Evolutionary conservation across 1,140 invertebrate genomes (phyloP), one percentile per base, ranked within the genome.

Genomic region (Drosophila kanapiae): DNA sequence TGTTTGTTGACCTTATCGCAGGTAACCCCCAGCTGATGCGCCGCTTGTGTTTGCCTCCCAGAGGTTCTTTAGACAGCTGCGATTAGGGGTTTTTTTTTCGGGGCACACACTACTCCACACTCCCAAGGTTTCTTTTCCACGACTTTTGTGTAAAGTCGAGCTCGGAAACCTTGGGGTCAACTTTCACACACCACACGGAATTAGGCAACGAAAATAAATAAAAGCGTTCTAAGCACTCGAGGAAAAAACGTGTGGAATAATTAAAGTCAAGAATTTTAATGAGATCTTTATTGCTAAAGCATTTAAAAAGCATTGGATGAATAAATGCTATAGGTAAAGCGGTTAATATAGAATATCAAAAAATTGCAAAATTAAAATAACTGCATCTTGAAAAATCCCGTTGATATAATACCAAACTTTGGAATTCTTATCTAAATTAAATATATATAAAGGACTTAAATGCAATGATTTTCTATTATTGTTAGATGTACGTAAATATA

Each of bases 61-160:
- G 1, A 63, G 58, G 35, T 82, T 79, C 67, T 83, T 80, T 83
- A 53, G 70, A 85, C 82, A 85, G 79, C 80, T 86, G 83, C 56
- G 48, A 8, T 51, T 53, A 51, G 43, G 27, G 18, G 14, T 48
- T 49, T 60, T 65, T 23, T 37, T 49, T 27, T 29, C 11, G 31
- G 37, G 31, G 37, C 48, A 68, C 48, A 68, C 53, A 38, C 35
- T 23, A 27, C 53, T 51, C 10, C 6, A 51, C 38, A 64, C 31
- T 40, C 18, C 23, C 60, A 65, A 56, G 54, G 67, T 72, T 58
- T 60, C 38, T 49, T 72, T 72, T 49, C 45, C 69, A 65, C 56
- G 42, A 38, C 31, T 29, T 23, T 37, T 29, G 48, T 27, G 62
- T 43, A 23, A 70, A 48, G 65, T 71, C 35, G 53, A 38, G 43